Evolutionary conservation across 2,797 vertebrate genomes (phyloP).

Genomic region (Myotis vivesi): DNA sequence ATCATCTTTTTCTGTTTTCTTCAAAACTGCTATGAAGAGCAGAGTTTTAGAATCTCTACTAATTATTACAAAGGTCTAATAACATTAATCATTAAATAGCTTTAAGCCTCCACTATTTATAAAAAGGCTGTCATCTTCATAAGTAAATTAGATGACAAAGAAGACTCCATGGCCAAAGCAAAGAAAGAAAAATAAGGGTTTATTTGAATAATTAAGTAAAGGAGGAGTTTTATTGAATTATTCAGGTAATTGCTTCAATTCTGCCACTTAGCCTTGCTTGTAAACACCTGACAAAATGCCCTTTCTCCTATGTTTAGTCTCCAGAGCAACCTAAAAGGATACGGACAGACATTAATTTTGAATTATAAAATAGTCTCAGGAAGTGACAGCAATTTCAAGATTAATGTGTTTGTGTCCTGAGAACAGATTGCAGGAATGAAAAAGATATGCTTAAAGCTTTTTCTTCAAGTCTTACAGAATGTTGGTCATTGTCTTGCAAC

Average conservation of each 20-base stretch:
- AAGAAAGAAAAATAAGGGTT: slow-evolving; percentile 55
- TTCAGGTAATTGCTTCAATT: slow-evolving; percentile 64
- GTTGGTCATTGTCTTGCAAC: neutral
- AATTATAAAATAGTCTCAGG: slow-evolving; percentile 45
- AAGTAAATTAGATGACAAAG: slow-evolving; percentile 42
- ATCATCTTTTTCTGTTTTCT: slow-evolving; percentile 50
- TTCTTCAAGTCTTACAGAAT: neutral
- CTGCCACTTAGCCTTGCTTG: slow-evolving; percentile 49
- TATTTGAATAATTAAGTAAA: slow-evolving; percentile 68
- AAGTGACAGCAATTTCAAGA: slow-evolving; percentile 51
- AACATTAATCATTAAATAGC: slow-evolving; percentile 28
- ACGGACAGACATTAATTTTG: slow-evolving; percentile 62
- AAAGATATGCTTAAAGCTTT: neutral
- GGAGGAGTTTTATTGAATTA: slow-evolving; percentile 59
- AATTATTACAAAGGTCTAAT: slow-evolving; percentile 11
- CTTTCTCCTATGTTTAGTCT: slow-evolving; percentile 49
- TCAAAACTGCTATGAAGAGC: neutral
- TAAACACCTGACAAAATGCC: slow-evolving; percentile 45
- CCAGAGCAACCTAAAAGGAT: slow-evolving; percentile 45
- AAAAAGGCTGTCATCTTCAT: neutral
- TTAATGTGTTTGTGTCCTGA: neutral
- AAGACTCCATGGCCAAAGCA: neutral
- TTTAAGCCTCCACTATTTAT: neutral
- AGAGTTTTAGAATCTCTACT: neutral
- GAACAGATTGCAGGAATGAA: slow-evolving; percentile 26